phyloP scores from a whole-genome alignment of 1,140 invertebrate species.

The Drosophila erecta region DNA sequence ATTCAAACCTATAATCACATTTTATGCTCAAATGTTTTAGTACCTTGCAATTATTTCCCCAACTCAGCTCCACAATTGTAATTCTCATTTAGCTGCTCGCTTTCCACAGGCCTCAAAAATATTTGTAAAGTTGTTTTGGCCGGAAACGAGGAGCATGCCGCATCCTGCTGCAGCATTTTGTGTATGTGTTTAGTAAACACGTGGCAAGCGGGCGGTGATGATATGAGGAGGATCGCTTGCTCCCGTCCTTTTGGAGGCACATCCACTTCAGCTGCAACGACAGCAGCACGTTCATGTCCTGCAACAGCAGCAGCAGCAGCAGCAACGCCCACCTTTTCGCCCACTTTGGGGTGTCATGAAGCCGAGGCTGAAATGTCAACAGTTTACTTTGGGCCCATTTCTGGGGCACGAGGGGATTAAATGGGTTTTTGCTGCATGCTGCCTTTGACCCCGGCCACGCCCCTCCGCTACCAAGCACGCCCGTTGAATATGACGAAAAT shows the following conservation, averaged over 20 bases:
- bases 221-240: constrained; percentile 5
- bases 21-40: neutral
- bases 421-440: constrained; percentile 64
- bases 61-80: constrained; percentile 12
- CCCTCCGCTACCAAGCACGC: neutral
- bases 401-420: constrained; percentile 68
- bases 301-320: constrained; percentile 39
- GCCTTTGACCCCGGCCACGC: constrained; percentile 38
- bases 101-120: constrained; percentile 66
- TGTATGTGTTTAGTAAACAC: constrained; percentile 82
- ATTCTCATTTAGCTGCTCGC: constrained; percentile 49
- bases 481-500: constrained; percentile 62
- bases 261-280: constrained; percentile 55
- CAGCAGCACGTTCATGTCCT: constrained; percentile 60
- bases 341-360: constrained; percentile 53
- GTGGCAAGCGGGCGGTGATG: constrained; percentile 14
- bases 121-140: constrained; percentile 56
- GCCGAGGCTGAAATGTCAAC: constrained; percentile 75
- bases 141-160: constrained; percentile 1
- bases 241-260: constrained; percentile 66
- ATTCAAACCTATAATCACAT: too few relatives aligned
- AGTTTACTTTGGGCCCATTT: constrained; percentile 79
- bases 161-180: constrained; percentile 50
- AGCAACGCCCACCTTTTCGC: neutral
- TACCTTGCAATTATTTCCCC: too few relatives aligned